Percentiles rank a stretch among this genome's conserved stretches.
Conservation (phyloP, 2,113 vertebrate genomes). For the Sclerurus mexicanus region DNA sequence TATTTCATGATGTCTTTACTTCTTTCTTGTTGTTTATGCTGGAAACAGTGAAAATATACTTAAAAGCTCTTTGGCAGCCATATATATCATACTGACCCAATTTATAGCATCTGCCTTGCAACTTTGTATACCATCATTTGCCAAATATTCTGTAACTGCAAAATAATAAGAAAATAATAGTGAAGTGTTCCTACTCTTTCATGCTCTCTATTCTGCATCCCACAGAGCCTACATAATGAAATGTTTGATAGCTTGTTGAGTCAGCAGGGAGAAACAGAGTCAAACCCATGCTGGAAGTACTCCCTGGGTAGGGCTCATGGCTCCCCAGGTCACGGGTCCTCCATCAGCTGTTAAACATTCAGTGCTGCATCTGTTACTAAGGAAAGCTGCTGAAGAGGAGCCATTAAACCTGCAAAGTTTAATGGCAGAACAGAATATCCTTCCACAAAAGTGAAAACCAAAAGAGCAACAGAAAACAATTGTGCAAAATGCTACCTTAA, state of each 20-base stretch:
- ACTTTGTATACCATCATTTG: neutral
- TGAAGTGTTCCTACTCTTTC: slow-evolving; percentile 17
- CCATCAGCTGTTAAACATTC: neutral
- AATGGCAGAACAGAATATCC: neutral
- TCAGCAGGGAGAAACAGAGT: neutral
- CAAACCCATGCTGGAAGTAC: neutral
- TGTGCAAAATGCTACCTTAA: neutral
- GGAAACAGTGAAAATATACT: slow-evolving; percentile 36
- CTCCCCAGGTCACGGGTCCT: neutral
- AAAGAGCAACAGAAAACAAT: neutral
- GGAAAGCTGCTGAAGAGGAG: neutral
- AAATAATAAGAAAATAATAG: slow-evolving; percentile 56
- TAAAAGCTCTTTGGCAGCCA: slow-evolving; percentile 39
- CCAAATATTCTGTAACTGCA: slow-evolving; percentile 27
- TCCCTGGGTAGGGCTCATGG: neutral
- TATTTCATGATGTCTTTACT: slow-evolving; percentile 55
- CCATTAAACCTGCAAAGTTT: neutral
- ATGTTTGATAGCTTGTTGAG: slow-evolving; percentile 37
- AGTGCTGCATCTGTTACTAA: neutral
- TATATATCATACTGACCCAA: slow-evolving; percentile 28
- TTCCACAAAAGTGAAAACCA: neutral
- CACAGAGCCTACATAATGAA: slow-evolving; percentile 48
- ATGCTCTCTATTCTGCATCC: slow-evolving; percentile 13
- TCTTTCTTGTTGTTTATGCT: slow-evolving; percentile 33
- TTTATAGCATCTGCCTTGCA: slow-evolving; percentile 51